Base-by-base conservation (phyloP, 1,140 invertebrate species). In the Neodiprion lecontei region DNA sequence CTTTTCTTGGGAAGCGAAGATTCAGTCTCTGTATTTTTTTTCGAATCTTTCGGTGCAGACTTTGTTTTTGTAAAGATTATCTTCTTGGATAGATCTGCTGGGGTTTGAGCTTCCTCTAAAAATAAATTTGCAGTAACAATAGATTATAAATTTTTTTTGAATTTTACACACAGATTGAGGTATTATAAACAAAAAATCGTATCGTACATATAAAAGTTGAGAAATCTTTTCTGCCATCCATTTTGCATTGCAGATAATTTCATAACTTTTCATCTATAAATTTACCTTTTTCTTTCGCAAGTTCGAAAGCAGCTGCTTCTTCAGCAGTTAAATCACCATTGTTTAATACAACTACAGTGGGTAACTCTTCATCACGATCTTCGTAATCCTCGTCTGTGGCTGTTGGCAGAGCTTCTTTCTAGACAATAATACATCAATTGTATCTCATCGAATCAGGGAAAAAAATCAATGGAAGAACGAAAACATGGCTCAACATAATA, bases 291-390 rank as follows among this genome's bases (percentile, higher is more conserved):
- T 89, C 87, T 78, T 90, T 88, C 53, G 87, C 81, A 75, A 87
- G 84, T 74, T 85, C 76, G 77, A 89, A 82, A 65, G 80, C 76
- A 61, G 91, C 90, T 69, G 92, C 95, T 90, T 97, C 92, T 81
- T 95, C 93, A 66, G 92, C 93, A 68, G 93, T 94, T 21, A 97
- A 87, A 89, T 96, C 95, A 61, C 94, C 95, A 74, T 91, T 83
- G 77, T 92, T 92, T 67, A 96, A 86, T n/a, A 96, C 94, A 40
- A 97, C 95, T 23, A 97, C 92, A 81, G 93, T 91, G 12, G 96
- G 96, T 81, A 93, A 89, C 85, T 97, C 95, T 83, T 93, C 95
- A 28, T 92, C 90, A 17, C 87, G 89, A 74, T 95, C 94, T 74
- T 92, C 90, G 21, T 84, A 80, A 72, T 92, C 90, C 23, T 90